Evolutionary conservation across 1,140 invertebrate genomes (phyloP).

Genomic region (Chironomus striatipennis): DNA sequence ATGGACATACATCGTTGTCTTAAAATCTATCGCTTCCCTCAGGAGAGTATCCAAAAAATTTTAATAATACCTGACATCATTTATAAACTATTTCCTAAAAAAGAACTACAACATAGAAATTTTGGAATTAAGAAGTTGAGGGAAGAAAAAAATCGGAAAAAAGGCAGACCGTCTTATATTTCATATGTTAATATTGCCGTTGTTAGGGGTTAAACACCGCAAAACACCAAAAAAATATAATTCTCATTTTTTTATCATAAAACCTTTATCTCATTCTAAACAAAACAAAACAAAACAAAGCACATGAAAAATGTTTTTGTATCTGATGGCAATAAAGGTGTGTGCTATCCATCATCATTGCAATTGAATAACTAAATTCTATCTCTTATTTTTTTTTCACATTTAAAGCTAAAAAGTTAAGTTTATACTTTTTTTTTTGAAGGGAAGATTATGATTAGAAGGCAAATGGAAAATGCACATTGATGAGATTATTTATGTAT

Average conservation of each 20-base stretch:
- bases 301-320: background rate
- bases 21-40: no score
- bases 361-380: background rate
- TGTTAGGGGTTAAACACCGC: background rate
- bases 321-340: slow-evolving; percentile 12
- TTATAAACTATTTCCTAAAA: no score
- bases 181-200: background rate
- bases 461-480: no score
- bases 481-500: no score
- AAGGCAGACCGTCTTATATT: slow-evolving; percentile 13
- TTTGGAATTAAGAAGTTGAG: background rate
- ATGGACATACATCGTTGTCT: no score
- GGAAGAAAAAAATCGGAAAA: background rate
- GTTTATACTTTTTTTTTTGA: no score
- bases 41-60: no score
- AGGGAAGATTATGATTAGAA: no score
- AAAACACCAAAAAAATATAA: background rate
- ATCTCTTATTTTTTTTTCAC: no score
- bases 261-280: slow-evolving; percentile 9
- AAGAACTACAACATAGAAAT: no score
- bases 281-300: background rate
- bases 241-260: background rate
- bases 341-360: background rate
- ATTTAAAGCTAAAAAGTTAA: no score
- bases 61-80: no score